Evolutionary conservation across 2,113 vertebrate species (phyloP).

Genomic region (Phoxinus phoxinus): DNA sequence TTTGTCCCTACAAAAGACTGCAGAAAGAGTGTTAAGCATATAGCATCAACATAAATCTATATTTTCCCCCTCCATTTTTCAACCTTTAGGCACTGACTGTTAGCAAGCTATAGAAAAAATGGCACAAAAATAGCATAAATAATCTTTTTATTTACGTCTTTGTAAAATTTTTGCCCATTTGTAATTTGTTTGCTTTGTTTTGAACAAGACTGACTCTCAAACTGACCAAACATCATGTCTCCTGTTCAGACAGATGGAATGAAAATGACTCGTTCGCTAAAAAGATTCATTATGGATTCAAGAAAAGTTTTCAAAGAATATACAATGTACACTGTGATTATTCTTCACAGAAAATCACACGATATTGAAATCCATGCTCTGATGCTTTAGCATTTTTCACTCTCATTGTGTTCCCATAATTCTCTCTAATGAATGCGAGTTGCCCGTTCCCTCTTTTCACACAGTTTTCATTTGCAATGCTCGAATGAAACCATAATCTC

Average conservation of each 20-base stretch:
- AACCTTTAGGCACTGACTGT: not conserved
- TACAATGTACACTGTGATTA: constrained; percentile 1
- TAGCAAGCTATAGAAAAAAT: not conserved
- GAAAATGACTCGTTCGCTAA: not conserved
- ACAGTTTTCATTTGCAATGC: constrained; percentile 13
- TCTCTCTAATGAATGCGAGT: constrained; percentile 26
- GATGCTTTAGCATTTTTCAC: not conserved
- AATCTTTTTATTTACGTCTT: not conserved
- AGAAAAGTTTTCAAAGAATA: constrained; percentile 6
- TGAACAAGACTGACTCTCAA: not conserved
- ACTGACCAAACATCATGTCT: not conserved
- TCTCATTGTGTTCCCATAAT: constrained; percentile 31
- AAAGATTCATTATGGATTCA: not conserved
- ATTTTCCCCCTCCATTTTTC: not conserved
- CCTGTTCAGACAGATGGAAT: not conserved
- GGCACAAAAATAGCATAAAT: not conserved
- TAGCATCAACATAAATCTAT: too few species aligned
- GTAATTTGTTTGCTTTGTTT: not conserved
- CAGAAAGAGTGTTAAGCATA: too few species aligned
- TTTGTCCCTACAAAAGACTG: too few species aligned
- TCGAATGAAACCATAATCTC: not conserved
- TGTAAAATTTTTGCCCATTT: not conserved
- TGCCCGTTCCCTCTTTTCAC: constrained; percentile 18
- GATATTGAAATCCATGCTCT: not conserved
- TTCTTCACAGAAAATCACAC: constrained; percentile 27